A percentile compares a stretch with the other conserved stretches of the same genome.
phyloP scores from a whole-genome alignment of 2,797 vertebrate species.

The Lutjanus campechanus region DNA sequence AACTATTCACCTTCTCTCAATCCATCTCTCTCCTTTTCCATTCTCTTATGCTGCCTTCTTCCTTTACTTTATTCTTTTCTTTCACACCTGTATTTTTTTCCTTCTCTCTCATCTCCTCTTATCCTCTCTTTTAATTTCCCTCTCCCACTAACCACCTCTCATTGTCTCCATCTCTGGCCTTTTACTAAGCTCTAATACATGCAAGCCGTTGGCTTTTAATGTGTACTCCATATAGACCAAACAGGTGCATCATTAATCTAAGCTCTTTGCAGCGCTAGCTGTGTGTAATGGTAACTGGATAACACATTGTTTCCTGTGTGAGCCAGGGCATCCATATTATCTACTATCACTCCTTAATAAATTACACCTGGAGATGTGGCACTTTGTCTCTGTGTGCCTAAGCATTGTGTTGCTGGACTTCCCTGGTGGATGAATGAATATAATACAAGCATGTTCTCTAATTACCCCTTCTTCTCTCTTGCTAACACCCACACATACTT shows the following conservation, averaged over 20 bases:
- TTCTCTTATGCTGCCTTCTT: conserved; percentile 12
- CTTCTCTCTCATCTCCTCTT: conserved; percentile 31
- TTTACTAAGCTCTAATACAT: conserved; percentile 69
- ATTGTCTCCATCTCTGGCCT: conserved; percentile 40
- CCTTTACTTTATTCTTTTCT: conserved; percentile 1
- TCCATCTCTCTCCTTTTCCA: conserved; percentile 16
- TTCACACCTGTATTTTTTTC: neutral
- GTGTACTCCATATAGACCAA: conserved; percentile 69
- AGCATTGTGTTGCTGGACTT: conserved; percentile 66
- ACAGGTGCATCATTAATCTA: conserved; percentile 81
- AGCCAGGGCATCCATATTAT: conserved; percentile 80
- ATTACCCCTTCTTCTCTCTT: conserved; percentile 56
- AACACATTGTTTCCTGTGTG: conserved; percentile 80
- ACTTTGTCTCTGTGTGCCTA: conserved; percentile 64
- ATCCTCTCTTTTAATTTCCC: conserved; percentile 45
- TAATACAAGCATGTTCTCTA: conserved; percentile 60
- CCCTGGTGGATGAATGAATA: conserved; percentile 65
- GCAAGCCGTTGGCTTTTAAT: conserved; percentile 66
- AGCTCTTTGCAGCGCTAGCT: conserved; percentile 64
- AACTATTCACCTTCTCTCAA: conserved; percentile 45
- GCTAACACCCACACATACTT: conserved; percentile 47
- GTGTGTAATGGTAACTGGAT: conserved; percentile 78
- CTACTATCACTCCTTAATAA: conserved; percentile 77
- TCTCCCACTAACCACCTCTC: conserved; percentile 35
- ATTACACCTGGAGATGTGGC: conserved; percentile 74